These are phyloP conservation scores for Rhodinocichla rosea DNA, from an alignment of 2,113 vertebrate species.

Conservation along the genomic window DNA sequence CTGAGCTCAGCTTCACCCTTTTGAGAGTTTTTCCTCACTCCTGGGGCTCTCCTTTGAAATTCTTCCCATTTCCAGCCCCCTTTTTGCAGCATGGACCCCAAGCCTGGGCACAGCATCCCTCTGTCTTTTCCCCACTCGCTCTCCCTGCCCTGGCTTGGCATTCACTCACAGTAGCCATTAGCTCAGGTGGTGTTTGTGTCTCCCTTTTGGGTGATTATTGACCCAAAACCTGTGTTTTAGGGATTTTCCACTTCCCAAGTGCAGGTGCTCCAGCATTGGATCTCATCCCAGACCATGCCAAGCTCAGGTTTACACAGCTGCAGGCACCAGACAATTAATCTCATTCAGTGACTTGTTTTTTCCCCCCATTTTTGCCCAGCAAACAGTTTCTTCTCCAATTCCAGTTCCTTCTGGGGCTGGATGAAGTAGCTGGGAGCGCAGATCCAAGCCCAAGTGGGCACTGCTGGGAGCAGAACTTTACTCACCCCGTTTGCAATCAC, in stretches of 20 bases:
- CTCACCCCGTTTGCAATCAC: background rate
- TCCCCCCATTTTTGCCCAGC: rapidly evolving
- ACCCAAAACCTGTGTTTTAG: background rate
- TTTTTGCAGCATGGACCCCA: background rate
- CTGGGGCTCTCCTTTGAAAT: background rate
- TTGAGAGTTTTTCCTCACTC: background rate
- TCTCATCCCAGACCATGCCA: background rate
- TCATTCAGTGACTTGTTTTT: background rate
- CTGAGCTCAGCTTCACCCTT: background rate
- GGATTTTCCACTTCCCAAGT: background rate
- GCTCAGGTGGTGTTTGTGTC: background rate
- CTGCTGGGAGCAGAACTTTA: background rate
- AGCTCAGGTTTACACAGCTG: background rate
- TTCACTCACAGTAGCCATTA: background rate
- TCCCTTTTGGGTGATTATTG: background rate
- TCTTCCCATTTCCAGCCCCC: background rate
- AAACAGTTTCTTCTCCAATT: background rate
- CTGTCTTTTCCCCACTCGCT: rapidly evolving
- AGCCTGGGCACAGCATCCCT: background rate
- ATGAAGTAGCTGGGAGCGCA: background rate
- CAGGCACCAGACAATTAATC: background rate
- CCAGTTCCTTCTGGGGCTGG: background rate
- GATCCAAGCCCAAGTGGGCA: background rate
- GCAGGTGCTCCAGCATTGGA: background rate
- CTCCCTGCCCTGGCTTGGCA: background rate